A percentile compares a stretch with the other conserved stretches of the same genome.
These are phyloP conservation scores for Sycophila texana DNA, from an alignment of 2,888 invertebrate genomes.

Conservation along the genomic window DNA sequence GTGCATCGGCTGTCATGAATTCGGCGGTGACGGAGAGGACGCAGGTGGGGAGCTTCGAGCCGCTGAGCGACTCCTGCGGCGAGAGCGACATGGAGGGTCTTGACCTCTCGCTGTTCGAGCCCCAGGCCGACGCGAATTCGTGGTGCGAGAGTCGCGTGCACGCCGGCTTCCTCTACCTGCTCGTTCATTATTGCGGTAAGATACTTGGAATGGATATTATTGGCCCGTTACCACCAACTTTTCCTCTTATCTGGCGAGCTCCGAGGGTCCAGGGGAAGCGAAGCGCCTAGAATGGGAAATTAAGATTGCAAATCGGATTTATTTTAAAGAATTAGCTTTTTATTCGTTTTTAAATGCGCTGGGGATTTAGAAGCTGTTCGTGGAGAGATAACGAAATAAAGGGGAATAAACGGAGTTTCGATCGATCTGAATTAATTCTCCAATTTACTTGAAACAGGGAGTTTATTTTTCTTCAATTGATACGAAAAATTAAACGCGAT, in stretches of 20 bases:
- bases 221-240: neutral
- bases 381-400: no score
- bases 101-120: slow-evolving; percentile 82
- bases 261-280: no score
- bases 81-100: slow-evolving; percentile 82
- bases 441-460: no score
- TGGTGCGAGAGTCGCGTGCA: slow-evolving; percentile 71
- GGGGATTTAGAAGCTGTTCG: no score
- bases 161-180: slow-evolving; percentile 72
- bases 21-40: slow-evolving; percentile 57
- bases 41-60: slow-evolving; percentile 76
- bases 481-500: no score
- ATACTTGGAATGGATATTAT: slow-evolving; percentile 32
- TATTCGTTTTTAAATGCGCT: no score
- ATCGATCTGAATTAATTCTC: no score
- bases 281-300: no score
- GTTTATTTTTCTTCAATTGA: no score
- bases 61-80: slow-evolving; percentile 81
- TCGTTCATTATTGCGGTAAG: slow-evolving; percentile 73
- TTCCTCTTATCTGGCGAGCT: neutral
- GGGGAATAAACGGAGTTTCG: no score
- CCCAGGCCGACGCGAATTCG: slow-evolving; percentile 75
- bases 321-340: no score
- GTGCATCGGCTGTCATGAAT: slow-evolving; percentile 58
- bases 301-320: no score